Percentiles rank a stretch among this genome's conserved stretches.
Conservation (phyloP, 2,797 vertebrate species). For the Florisuga fusca region DNA sequence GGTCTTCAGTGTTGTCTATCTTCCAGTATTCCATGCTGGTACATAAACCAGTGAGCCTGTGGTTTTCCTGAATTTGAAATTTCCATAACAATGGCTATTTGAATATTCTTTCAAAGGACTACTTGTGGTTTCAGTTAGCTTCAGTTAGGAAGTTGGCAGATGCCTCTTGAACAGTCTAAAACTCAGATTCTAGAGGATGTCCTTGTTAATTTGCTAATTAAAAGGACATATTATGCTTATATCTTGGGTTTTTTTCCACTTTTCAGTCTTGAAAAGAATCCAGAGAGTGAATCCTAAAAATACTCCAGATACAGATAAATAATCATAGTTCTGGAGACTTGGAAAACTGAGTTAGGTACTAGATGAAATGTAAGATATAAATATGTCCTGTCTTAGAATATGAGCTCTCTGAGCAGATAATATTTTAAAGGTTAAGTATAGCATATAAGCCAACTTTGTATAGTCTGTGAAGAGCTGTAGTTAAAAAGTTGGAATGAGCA, state of each 20-base stretch:
- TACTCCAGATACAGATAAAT: neutral
- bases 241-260: neutral
- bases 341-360: neutral
- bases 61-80: neutral
- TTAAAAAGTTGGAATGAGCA: neutral
- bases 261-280: neutral
- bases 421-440: neutral
- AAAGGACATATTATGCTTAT: neutral
- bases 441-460: neutral
- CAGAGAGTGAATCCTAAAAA: neutral
- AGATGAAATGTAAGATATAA: neutral
- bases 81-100: neutral
- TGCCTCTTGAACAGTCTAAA: neutral
- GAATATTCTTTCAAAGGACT: neutral
- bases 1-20: neutral
- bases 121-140: neutral
- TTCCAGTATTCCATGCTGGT: neutral
- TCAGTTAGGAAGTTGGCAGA: neutral
- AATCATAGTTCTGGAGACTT: neutral
- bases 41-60: neutral
- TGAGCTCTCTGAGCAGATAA: neutral
- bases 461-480: neutral
- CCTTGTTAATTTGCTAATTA: neutral
- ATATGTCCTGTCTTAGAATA: neutral
- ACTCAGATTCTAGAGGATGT: neutral